phyloP scores from a whole-genome alignment of 2,888 invertebrate genomes.

The Dichetophora obliterata region DNA sequence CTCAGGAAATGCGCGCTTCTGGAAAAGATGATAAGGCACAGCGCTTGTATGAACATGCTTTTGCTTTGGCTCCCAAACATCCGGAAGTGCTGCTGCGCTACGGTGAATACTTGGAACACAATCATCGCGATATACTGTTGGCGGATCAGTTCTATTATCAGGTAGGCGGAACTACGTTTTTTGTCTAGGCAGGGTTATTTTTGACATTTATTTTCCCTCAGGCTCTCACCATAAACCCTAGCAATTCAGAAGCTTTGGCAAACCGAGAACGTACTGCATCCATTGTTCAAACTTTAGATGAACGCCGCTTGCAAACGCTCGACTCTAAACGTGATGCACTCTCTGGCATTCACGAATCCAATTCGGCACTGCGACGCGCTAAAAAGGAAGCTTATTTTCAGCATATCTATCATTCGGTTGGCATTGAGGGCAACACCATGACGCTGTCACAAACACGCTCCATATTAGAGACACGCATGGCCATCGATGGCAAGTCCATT shows the following conservation, averaged over 20 bases:
- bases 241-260: slow-evolving; percentile 82
- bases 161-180: slow-evolving; percentile 67
- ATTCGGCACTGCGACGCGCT: slow-evolving; percentile 84
- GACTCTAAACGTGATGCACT: slow-evolving; percentile 88
- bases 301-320: slow-evolving; percentile 72
- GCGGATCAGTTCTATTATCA: slow-evolving; percentile 93
- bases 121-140: slow-evolving; percentile 84
- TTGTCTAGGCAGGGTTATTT: background rate
- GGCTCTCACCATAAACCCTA: slow-evolving; percentile 86
- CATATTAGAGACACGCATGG: slow-evolving; percentile 90
- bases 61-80: slow-evolving; percentile 90
- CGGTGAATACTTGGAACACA: slow-evolving; percentile 92
- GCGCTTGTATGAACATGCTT: slow-evolving; percentile 90
- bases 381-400: slow-evolving; percentile 96
- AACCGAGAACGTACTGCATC: slow-evolving; percentile 89
- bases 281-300: slow-evolving; percentile 91
- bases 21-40: slow-evolving; percentile 90
- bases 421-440: slow-evolving; percentile 98
- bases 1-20: slow-evolving; percentile 84
- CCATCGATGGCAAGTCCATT: slow-evolving; percentile 91
- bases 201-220: slow-evolving; percentile 45
- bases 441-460: slow-evolving; percentile 91
- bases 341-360: slow-evolving; percentile 83
- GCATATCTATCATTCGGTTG: slow-evolving; percentile 97
- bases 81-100: slow-evolving; percentile 93